phyloP scores from a whole-genome alignment of 2,113 vertebrate genomes.

The Bothrops jararaca region DNA sequence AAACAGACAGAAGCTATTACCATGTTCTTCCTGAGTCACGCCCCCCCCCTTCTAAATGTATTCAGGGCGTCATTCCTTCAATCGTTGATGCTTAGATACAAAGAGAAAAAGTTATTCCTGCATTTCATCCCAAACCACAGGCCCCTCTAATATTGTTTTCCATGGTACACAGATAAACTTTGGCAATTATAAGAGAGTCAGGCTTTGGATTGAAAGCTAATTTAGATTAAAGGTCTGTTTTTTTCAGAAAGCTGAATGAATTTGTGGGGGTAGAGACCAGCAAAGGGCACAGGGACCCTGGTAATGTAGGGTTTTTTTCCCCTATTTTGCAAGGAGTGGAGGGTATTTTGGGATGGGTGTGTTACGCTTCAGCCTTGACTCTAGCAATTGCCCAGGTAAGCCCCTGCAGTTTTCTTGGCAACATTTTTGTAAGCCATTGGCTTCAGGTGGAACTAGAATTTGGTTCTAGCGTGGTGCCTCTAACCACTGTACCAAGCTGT shows the following conservation, averaged over 20 bases:
- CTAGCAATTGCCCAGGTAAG: not conserved
- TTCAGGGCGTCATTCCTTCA: not conserved
- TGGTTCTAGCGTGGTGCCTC: not conserved
- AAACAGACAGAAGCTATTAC: not conserved
- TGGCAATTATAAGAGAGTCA: not conserved
- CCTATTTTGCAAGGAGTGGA: not conserved
- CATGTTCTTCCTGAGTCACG: not conserved
- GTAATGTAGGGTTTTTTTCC: not conserved
- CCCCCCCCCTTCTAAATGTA: not conserved
- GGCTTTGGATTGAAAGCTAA: not conserved
- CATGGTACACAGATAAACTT: not conserved
- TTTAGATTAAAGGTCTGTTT: not conserved
- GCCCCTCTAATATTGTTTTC: not conserved
- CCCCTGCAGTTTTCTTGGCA: not conserved
- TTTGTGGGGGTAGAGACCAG: not conserved
- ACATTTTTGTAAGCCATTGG: not conserved
- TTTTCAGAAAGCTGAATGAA: not conserved
- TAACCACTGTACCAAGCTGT: not conserved
- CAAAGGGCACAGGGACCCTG: not conserved
- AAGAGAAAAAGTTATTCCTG: not conserved
- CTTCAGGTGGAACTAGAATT: not conserved
- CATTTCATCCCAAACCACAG: not conserved
- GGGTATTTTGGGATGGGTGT: not conserved
- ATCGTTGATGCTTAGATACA: not conserved
- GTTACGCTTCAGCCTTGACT: not conserved